Base-by-base conservation (phyloP, 1,140 invertebrate genomes). In the Drosophila ironensis region DNA sequence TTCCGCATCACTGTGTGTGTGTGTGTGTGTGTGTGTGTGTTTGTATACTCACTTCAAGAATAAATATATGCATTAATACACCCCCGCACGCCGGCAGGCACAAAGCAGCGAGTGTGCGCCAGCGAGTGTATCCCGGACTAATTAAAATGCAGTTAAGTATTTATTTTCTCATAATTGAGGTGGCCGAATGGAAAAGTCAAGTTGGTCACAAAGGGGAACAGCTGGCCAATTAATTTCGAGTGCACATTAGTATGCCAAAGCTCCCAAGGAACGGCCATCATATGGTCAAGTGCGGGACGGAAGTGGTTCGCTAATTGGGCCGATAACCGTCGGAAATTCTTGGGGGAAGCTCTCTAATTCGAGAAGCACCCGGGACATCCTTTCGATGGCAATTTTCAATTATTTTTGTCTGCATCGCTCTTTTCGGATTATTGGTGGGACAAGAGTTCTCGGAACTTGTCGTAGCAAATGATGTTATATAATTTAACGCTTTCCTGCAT, bases 101-200 rank as follows among this genome's bases (percentile, higher is more conserved):
- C n/a, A n/a, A n/a, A n/a, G n/a, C n/a, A n/a, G n/a, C n/a, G n/a
- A n/a, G n/a, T n/a, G n/a, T n/a, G n/a, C n/a, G n/a, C n/a, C n/a
- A n/a, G n/a, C n/a, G n/a, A n/a, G 22, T 35, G n/a, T 25, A 41
- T 46, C 33, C 54, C 6, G 56, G 14, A 28, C 60, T 73, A 73
- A 77, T 77, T 76, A 73, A 76, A 78, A 56, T 45, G 53, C 50
- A 70, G 71, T 78, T 71, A 76, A 64, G 72, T 71, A 76, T 76
- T 76, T 76, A 76, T 66, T 50, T 76, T 59, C 68, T 35, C 52
- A 76, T 76, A 76, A 75, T 75, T 75, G 64, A 60, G 63, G 66
- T 35, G 64, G 44, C 51, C 51, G 28, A 35, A 48, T 47, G 37
- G 37, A 69, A 69, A 30, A 48, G 33, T 46, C 35, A 47, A 53